phyloP scores from a whole-genome alignment of 1,140 invertebrate genomes.

The Trichogramma pretiosum region DNA sequence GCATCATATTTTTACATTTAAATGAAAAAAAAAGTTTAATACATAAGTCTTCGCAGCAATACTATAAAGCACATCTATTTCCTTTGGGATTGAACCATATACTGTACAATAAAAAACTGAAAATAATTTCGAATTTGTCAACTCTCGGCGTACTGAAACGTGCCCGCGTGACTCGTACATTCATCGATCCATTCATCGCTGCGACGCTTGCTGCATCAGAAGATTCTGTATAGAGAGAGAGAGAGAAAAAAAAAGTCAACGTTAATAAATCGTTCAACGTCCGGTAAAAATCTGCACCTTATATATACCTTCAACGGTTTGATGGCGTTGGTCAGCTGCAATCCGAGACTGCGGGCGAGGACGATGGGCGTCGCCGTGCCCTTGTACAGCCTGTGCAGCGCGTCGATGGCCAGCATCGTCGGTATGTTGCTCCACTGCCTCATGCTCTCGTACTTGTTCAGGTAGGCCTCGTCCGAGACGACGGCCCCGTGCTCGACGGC shows the following conservation, averaged over 20 bases:
- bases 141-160: too few relatives aligned
- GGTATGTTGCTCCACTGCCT: constrained; percentile 82
- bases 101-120: too few relatives aligned
- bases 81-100: too few relatives aligned
- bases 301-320: constrained; percentile 64
- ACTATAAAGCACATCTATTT: too few relatives aligned
- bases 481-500: constrained; percentile 61
- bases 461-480: constrained; percentile 54
- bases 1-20: too few relatives aligned
- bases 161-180: too few relatives aligned
- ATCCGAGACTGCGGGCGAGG: constrained; percentile 70
- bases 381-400: constrained; percentile 76
- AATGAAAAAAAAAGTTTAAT: too few relatives aligned
- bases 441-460: constrained; percentile 75
- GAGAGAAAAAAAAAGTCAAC: too few relatives aligned
- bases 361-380: constrained; percentile 71
- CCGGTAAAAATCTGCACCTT: neutral
- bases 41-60: too few relatives aligned
- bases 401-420: constrained; percentile 79
- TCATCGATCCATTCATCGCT: too few relatives aligned
- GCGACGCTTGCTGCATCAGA: constrained; percentile 26
- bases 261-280: neutral
- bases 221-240: constrained; percentile 25
- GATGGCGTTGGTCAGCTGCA: constrained; percentile 74
- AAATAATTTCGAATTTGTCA: too few relatives aligned